Percentiles rank a stretch among this genome's conserved stretches.
phyloP scores from a whole-genome alignment of 1,140 invertebrate species.

The Microplitis mediator region DNA sequence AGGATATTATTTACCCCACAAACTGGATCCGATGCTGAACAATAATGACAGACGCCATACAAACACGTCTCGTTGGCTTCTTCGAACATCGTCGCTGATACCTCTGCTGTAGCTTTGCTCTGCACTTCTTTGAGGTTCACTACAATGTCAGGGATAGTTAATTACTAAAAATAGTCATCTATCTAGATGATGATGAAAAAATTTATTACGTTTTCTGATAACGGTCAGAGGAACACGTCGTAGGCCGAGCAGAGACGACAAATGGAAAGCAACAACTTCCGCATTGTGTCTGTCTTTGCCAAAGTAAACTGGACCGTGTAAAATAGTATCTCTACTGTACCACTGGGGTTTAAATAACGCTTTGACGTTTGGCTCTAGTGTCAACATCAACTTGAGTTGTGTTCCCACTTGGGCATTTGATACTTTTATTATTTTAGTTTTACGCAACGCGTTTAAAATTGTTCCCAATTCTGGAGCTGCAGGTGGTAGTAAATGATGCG shows the following conservation, averaged over 20 bases:
- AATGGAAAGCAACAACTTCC: conserved; percentile 94
- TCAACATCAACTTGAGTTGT: conserved; percentile 85
- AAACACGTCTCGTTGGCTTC: conserved; percentile 71
- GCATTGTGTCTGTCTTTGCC: conserved; percentile 91
- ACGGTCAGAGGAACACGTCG: conserved; percentile 79
- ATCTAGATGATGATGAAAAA: background rate
- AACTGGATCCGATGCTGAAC: conserved; percentile 79
- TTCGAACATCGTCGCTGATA: conserved; percentile 68
- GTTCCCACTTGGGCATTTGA: conserved; percentile 83
- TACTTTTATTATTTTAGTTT: conserved; percentile 73
- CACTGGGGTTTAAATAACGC: conserved; percentile 91
- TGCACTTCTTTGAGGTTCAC: conserved; percentile 80
- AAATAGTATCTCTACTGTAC: conserved; percentile 76
- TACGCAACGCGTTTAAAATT: conserved; percentile 73
- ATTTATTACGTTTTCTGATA: conserved; percentile 67
- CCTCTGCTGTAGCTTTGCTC: conserved; percentile 69
- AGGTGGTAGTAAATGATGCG: conserved; percentile 70
- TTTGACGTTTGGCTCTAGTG: conserved; percentile 77
- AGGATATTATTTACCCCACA: conserved; percentile 75
- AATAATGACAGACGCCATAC: conserved; percentile 90
- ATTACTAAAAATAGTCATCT: no score
- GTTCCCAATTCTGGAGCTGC: conserved; percentile 71
- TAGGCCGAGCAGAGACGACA: conserved; percentile 79
- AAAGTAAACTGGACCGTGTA: conserved; percentile 81
- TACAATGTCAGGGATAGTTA: background rate